A percentile compares a stretch with the other conserved stretches of the same genome.
phyloP scores from a whole-genome alignment of 2,113 vertebrate species.

The Plestiodon gilberti region DNA sequence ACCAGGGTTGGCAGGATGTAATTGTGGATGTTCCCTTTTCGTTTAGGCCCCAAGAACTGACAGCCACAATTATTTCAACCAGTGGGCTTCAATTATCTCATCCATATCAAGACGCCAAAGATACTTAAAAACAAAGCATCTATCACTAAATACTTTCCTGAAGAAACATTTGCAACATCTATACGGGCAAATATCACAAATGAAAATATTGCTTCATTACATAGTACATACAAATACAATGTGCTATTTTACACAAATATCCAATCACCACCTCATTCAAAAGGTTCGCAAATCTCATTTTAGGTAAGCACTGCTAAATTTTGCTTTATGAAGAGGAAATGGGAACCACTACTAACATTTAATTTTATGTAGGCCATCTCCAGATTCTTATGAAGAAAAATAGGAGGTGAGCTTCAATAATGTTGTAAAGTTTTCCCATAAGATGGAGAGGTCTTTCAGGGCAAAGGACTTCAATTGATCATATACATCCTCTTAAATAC shows the following conservation, averaged over 20 bases:
- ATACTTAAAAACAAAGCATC: background rate
- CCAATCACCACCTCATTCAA: background rate
- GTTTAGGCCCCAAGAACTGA: background rate
- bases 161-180: background rate
- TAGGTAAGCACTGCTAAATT: background rate
- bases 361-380: background rate
- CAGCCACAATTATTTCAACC: background rate
- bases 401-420: background rate
- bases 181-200: background rate
- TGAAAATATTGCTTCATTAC: background rate
- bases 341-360: background rate
- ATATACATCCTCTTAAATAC: slow-evolving; percentile 18
- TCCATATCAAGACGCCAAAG: background rate
- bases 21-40: background rate
- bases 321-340: background rate
- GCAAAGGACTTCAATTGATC: slow-evolving; percentile 3
- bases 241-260: background rate
- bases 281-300: background rate
- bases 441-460: background rate
- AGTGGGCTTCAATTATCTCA: background rate
- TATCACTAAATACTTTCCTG: background rate
- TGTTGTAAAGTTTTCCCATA: background rate
- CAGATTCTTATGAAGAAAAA: background rate
- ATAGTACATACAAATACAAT: background rate
- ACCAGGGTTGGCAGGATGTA: background rate